Base-by-base conservation (phyloP, 2,113 vertebrate species). In the Leptosomus discolor region DNA sequence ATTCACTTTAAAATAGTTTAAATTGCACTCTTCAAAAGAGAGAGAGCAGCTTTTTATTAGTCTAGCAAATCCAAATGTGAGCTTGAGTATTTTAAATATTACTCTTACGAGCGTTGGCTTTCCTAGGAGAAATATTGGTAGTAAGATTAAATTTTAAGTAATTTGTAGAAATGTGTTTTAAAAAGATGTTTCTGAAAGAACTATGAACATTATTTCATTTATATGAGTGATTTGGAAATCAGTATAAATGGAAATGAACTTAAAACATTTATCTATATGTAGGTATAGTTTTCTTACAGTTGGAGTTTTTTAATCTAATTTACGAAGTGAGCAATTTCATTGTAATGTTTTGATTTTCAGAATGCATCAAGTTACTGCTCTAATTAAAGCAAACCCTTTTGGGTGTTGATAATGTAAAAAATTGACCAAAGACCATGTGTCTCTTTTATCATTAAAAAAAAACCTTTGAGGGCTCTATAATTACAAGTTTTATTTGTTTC, bases 51-150 rank as follows among this genome's bases (percentile, higher is more conserved):
- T 88, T 92, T 95, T 85, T 94, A 79, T 64, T 95, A 88, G 92
- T 91, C 50, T 58, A 57, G 76, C 78, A 93, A 86, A 94, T 88
- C 76, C 78, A 91, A 94, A 64, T 97, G 69, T 73, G 75, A 90
- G 86, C 32, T 88, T 90, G 87, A 88, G 46, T 77, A 60, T 94
- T 96, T 96, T 95, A 88, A 97, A 89, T 90, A 82, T 82, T 91
- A 36, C 92, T 95, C n/a, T 75, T 94, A 95, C 54, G 56, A 93
- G 84, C 83, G 78, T 77, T 95, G 57, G 43, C 91, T 91, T 92
- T 92, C 63, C 63, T 91, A 84, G 92, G 37, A 95, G 93, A 87
- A 94, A 87, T 94, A 85, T 92, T 94, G 94, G 51, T 51, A 89
- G 15, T 68, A 58, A 74, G 71, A 79, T 91, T 93, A 87, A 70